Base-by-base conservation (phyloP, 2,113 vertebrate species). In the Rhagologus leucostigma region DNA sequence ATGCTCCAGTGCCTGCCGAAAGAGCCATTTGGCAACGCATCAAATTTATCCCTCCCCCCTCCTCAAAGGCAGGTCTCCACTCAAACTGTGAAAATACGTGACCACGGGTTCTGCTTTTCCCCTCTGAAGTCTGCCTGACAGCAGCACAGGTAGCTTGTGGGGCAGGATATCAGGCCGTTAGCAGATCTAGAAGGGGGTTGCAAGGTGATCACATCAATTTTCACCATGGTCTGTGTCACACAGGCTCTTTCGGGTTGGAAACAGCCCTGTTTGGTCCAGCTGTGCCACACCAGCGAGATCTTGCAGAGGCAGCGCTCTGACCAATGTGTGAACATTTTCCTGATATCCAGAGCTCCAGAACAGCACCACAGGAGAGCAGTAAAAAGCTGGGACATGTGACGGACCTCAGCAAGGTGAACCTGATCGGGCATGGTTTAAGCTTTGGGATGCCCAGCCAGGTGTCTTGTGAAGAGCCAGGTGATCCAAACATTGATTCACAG, bases 321-420 rank as follows among this genome's bases (percentile, higher is more conserved):
- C 3, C 44, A 44, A 24, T 0, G 0, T 41, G 18, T 42, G n/a
- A 85, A 44, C 0, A 0, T 21, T 39, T 44, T 47, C 24, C 37
- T 37, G 59, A 35, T 33, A n/a, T 35, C 44, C 90, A 62, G 60
- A 71, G 52, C 19, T 76, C 17, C 39, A 73, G 44, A 1, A 1
- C 7, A 73, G 20, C 37, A 53, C 29, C 59, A 19, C 32, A 41
- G 6, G 6, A 46, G 33, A 81, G 73, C 0, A 2, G 11, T 8
- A 44, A 71, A 68, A 89, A 70, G 17, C 37, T 53, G 29, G 24
- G 37, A 77, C 11, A 9, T 1, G 1, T 32, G 50, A 91, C 7
- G 17, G 17, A 74, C 24, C 17, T 68, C 1, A 77, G 37, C 24
- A 84, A 74, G 78, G 49, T 37, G 22, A 77, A 29, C 30, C n/a